phyloP scores from a whole-genome alignment of 2,797 vertebrate species.

The Cirrhinus mrigala region DNA sequence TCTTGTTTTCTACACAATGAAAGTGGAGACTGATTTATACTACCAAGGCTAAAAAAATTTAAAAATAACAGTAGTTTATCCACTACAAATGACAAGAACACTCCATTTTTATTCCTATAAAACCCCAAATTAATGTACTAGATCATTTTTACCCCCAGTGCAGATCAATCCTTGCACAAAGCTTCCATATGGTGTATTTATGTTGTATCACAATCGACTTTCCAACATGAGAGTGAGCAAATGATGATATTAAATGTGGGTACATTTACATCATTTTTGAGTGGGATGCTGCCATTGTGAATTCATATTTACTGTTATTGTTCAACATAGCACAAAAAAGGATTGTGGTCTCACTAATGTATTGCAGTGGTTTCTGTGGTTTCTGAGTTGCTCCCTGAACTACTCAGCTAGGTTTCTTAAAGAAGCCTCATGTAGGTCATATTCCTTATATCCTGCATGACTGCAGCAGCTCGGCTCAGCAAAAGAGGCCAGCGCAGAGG shows the following conservation, averaged over 20 bases:
- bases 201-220: neutral
- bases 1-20: neutral
- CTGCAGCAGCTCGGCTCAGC: slow-evolving; percentile 35
- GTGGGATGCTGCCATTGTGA: neutral
- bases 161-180: neutral
- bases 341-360: neutral
- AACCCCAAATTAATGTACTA: neutral
- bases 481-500: slow-evolving; percentile 35
- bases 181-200: too few relatives aligned
- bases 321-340: too few relatives aligned
- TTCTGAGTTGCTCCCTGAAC: neutral
- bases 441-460: slow-evolving; percentile 24
- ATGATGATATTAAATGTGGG: neutral
- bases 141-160: neutral
- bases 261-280: neutral
- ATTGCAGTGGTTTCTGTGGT: neutral
- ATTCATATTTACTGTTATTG: neutral
- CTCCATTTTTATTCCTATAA: neutral
- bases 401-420: slow-evolving; percentile 32
- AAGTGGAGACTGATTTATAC: neutral
- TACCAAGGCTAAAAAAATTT: neutral
- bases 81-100: neutral
- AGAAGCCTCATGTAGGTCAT: slow-evolving; percentile 53
- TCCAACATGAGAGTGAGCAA: slow-evolving; percentile 1
- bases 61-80: neutral